Evolutionary conservation across 2,888 invertebrate genomes (phyloP), one percentile per base, ranked within the genome.

Genomic region (Trissolcus japonicus): DNA sequence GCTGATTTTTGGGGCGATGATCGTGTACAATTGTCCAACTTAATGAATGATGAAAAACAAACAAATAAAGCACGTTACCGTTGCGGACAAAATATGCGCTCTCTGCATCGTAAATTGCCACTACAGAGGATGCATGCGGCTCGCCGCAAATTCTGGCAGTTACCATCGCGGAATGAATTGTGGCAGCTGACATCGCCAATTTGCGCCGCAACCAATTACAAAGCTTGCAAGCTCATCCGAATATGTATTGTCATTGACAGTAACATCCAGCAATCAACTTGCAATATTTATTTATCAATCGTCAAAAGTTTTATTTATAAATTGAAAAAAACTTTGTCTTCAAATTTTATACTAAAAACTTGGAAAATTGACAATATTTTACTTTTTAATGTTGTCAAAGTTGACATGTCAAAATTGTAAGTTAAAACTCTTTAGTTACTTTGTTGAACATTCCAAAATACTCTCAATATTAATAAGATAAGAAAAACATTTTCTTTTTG

Each of bases 171-270:
- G 73, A 68, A 78, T 72, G 79, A 83, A 80, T 82, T 82, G 83
- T 81, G 80, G 81, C 78, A 79, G 83, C 83, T 84, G 85, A 84
- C 83, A 83, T 80, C 82, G 84, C 84, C 85, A 83, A 85, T 86
- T 85, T 82, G 80, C 80, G 80, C 80, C 79, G 79, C 79, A 82
- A 80, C 84, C 83, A 81, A 81, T 83, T 83, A 81, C 80, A 67
- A 69, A 74, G 80, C 79, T 81, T 71, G 76, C 76, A 81, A 79
- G 72, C 72, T 76, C 60, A 62, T 62, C 59, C 57, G 78, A 67
- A 75, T 75, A 75, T 75, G 67, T 75, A 78, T 75, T 72, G 71
- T 51, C 62, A 78, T 63, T 75, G 71, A 60, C 71, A 67, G 59
- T 67, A 65, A 66, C 65, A 55, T 46, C 53, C 59, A 69, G 66